Conservation (phyloP, 2,113 vertebrate genomes). For the Tapirus terrestris region DNA sequence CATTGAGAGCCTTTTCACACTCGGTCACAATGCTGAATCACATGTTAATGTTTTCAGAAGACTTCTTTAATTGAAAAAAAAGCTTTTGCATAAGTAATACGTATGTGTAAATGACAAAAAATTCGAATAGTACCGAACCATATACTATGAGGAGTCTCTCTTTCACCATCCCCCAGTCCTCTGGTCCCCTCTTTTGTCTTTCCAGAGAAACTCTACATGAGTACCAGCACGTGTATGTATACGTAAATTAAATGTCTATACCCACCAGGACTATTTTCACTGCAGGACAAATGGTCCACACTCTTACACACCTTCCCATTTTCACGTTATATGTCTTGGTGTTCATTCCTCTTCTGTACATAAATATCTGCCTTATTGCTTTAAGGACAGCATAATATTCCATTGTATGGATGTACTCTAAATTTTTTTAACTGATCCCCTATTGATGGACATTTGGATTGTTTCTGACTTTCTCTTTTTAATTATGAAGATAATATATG, state of each 20-base stretch:
- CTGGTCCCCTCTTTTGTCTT: background rate
- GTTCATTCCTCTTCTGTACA: background rate
- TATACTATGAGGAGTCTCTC: background rate
- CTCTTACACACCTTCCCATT: background rate
- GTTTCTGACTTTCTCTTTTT: background rate
- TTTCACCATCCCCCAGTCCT: background rate
- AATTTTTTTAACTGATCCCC: background rate
- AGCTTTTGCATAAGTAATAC: background rate
- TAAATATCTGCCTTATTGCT: background rate
- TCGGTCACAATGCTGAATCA: background rate
- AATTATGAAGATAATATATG: background rate
- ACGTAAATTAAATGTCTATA: background rate
- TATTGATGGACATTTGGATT: background rate
- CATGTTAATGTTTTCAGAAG: background rate
- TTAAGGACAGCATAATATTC: background rate
- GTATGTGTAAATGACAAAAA: background rate
- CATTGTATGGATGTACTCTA: background rate
- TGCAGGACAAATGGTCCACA: no score
- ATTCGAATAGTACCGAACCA: background rate
- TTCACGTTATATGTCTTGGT: background rate
- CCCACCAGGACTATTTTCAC: background rate
- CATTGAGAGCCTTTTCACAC: background rate
- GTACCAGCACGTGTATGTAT: fast-evolving
- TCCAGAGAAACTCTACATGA: background rate
- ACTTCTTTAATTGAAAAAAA: background rate